phyloP scores from a whole-genome alignment of 2,888 invertebrate species.

The Dysmachus trigonus region DNA sequence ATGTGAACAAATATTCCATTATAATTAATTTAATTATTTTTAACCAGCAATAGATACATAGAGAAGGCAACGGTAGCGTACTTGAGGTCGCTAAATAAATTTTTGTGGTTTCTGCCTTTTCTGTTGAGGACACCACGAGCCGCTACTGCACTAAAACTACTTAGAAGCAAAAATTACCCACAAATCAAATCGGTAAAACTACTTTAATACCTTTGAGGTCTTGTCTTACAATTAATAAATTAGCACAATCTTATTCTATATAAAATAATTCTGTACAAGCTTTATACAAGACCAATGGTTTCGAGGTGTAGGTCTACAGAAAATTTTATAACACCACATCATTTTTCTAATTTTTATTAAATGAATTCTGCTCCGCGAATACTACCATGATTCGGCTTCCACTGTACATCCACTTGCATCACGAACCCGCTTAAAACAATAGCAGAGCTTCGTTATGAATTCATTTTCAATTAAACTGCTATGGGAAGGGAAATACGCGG shows the following conservation, averaged over 20 bases:
- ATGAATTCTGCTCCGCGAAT: neutral
- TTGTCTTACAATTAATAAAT: neutral
- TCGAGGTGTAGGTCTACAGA: neutral
- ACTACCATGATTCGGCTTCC: neutral
- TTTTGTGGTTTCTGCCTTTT: no score
- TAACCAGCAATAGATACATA: no score
- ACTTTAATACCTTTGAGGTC: neutral
- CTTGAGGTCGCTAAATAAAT: no score
- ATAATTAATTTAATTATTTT: no score
- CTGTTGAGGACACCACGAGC: no score
- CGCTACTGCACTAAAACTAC: no score
- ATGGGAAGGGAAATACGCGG: neutral
- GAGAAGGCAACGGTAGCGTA: no score
- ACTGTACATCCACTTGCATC: neutral
- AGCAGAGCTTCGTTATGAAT: neutral
- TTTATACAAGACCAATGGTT: neutral
- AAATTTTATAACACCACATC: neutral
- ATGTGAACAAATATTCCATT: no score
- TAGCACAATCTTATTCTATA: neutral
- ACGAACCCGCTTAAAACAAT: neutral
- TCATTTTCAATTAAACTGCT: constrained; percentile 17
- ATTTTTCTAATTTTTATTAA: neutral
- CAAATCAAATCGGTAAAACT: neutral
- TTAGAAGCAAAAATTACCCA: neutral
- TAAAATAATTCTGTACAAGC: neutral